Base-by-base conservation (phyloP, 2,888 invertebrate genomes). In the Girardia tigrina region DNA sequence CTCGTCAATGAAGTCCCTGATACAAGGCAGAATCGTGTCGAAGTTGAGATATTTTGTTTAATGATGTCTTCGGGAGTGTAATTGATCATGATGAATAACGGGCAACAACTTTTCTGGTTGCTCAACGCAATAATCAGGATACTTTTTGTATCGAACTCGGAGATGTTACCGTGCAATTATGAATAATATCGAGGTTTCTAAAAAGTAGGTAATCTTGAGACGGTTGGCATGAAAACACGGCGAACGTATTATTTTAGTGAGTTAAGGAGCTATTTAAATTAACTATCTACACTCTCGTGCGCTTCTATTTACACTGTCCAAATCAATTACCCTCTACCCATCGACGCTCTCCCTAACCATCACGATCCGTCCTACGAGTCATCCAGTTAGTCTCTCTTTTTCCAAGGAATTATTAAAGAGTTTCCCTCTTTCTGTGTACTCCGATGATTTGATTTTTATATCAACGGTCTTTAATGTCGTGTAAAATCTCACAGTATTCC, bases 11-110 rank as follows among this genome's bases (percentile, higher is more conserved):
- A 74, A 74, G 27, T 29, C 42, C 56, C 42, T 26, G 16, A 74
- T 23, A 23, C 74, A 74, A 74, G 74, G 56, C 1, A 70, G 74
- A 27, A 74, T 74, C 26, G 36, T 27, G 20, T 29, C 42, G 6
- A 74, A n/a, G 4, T 27, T 69, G 14, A 26, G 4, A 23, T 72
- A 69, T 6, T 6, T 1, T 69, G 26, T 26, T 74, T 74, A 1
- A 26, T 70, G 14, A 26, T 28, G 74, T 74, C 56, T 26, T 36
- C 26, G 16, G 70, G 26, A 1, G 74, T 74, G 69, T 42, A 74
- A 42, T 26, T 69, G 1, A 74, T 69, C 2, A 26, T 27, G 26
- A 74, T 26, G 28, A 74, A 74, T n/a, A 74, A 74, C 8, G 74
- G 74, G 23, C 36, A 36, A 27, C 72, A 28, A 72, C 36, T 36